phyloP scores from a whole-genome alignment of 2,797 vertebrate genomes.

The Rhinichthys osculus region DNA sequence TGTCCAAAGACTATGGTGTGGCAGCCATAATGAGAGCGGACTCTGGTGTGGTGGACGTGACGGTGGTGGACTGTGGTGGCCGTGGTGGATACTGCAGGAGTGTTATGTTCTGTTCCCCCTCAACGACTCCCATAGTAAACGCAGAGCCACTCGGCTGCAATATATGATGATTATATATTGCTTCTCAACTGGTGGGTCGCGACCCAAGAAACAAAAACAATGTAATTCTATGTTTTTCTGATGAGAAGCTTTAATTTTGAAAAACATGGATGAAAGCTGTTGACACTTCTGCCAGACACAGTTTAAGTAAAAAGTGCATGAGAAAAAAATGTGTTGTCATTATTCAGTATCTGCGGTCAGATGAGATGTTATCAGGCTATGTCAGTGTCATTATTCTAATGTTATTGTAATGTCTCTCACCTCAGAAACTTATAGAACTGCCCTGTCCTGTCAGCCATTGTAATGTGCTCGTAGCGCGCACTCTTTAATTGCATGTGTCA shows the following conservation, averaged over 20 bases:
- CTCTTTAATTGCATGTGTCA: neutral
- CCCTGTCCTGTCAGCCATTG: neutral
- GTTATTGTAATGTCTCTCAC: no score
- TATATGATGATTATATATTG: no score
- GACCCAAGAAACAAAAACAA: neutral
- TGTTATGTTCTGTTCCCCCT: neutral
- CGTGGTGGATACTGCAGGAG: neutral
- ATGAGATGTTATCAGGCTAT: neutral
- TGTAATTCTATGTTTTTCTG: neutral
- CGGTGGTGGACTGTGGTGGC: no score
- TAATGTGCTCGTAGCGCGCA: neutral
- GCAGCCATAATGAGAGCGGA: neutral
- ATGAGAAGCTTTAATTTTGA: neutral
- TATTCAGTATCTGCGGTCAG: neutral
- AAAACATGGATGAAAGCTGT: neutral
- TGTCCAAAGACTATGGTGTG: no score
- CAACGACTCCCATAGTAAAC: neutral
- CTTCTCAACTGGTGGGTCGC: neutral
- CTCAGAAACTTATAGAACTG: neutral
- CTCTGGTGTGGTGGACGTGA: neutral
- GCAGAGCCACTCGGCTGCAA: neutral
- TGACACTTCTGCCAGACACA: neutral
- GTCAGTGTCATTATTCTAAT: no score
- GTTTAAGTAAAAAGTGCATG: neutral
- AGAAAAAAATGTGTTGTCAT: neutral